Conservation (phyloP, 2,113 vertebrate species). For the Montifringilla adamsi region DNA sequence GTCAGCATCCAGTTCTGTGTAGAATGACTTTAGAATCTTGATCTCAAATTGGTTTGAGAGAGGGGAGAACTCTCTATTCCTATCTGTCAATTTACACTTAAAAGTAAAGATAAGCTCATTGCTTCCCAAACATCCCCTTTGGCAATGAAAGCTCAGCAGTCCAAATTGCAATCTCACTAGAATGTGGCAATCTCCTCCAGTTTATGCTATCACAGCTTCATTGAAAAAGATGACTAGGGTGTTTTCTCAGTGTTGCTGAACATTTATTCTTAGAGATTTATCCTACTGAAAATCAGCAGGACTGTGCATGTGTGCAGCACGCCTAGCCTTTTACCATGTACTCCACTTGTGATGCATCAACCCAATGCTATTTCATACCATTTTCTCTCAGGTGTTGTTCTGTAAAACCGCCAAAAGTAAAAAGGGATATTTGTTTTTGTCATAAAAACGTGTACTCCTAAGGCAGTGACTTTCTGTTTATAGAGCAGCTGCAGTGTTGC, state of each 20-base stretch:
- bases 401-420: background rate
- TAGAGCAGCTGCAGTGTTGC: background rate
- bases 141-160: slow-evolving; percentile 23
- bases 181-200: background rate
- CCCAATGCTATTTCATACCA: background rate
- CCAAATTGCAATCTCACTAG: slow-evolving; percentile 11
- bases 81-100: slow-evolving; percentile 18
- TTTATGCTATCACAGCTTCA: background rate
- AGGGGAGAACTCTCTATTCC: background rate
- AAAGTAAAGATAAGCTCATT: slow-evolving; percentile 8
- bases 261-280: background rate
- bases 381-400: background rate
- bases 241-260: background rate
- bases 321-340: background rate
- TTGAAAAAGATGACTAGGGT: background rate
- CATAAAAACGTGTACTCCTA: background rate
- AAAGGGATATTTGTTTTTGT: background rate
- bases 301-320: background rate
- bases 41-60: background rate
- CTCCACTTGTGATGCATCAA: background rate
- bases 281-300: background rate
- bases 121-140: background rate
- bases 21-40: background rate
- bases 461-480: background rate
- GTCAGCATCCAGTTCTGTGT: background rate